These are phyloP conservation scores for Apamea anceps DNA, from an alignment of 2,888 invertebrate species.

Conservation along the genomic window DNA sequence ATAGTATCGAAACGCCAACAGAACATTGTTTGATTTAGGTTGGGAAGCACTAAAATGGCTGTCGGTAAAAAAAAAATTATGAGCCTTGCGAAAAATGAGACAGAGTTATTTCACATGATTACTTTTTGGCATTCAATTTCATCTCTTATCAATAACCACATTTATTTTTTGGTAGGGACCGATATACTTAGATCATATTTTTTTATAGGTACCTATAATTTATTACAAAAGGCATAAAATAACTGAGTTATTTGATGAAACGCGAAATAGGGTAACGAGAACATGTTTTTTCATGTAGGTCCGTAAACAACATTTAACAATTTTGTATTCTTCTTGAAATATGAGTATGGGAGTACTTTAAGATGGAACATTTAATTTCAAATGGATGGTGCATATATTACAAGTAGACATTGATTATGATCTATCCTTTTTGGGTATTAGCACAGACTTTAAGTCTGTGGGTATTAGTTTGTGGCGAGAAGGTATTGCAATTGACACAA, in stretches of 20 bases:
- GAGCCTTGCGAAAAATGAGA: neutral
- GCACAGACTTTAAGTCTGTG: too few species aligned
- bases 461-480: neutral
- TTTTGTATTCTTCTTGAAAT: neutral
- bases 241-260: constrained; percentile 15
- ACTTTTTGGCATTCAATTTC: constrained; percentile 1
- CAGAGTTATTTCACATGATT: constrained; percentile 6
- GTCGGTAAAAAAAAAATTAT: neutral
- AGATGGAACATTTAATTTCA: neutral
- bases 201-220: neutral
- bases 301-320: neutral
- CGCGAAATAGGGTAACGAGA: neutral
- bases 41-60: neutral
- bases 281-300: neutral
- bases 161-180: neutral
- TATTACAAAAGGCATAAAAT: neutral
- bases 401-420: neutral
- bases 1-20: constrained; percentile 10
- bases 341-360: neutral
- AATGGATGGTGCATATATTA: neutral
- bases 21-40: constrained; percentile 24
- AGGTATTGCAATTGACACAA: neutral
- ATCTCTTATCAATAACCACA: neutral
- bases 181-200: neutral
- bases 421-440: neutral